Base-by-base conservation (phyloP, 2,113 vertebrate genomes). In the Lepidothrix coronata region DNA sequence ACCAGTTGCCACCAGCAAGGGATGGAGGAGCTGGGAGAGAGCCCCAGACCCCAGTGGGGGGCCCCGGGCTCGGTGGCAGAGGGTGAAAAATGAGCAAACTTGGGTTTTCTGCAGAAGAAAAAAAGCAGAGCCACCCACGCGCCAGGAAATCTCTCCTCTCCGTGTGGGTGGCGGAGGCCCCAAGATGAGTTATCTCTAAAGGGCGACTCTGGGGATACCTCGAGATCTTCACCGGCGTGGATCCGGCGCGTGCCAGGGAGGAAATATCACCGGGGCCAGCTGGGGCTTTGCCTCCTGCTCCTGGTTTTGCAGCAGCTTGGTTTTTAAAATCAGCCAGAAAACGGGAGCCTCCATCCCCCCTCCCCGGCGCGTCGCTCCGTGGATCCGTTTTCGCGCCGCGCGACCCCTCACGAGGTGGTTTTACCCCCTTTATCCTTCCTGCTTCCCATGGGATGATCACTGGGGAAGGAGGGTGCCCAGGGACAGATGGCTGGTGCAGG, bases 121-220 rank as follows among this genome's bases (percentile, higher is more conserved):
- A 97, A 71, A 89, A 94, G 79, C 95, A 70, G 12, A 97, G 91
- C 96, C 98, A 96, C 98, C 98, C 97, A 98, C 98, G 25, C 92
- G 1, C 85, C 93, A 98, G 98, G 98, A 98, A 98, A 98, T 97
- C 94, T 98, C 97, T 98, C 96, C 97, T 98, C 96, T 89, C 89
- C 21, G 96, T 44, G 98, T 98, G 95, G 98, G 98, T 79, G 97
- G 97, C 72, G 97, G 97, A 77, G 96, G 97, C 97, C 97, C 96
- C 28, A 24, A 97, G 96, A 97, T 96, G 97, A 95, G 93, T 97
- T 97, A 97, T 98, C 97, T 98, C 96, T 95, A 97, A 98, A 98
- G 98, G 97, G 97, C 89, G 33, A 89, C 97, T 98, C 97, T 98
- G 97, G 98, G 98, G 98, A 98, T 98, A 97, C 98, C 98, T 98